Base-by-base conservation (phyloP, 1,140 invertebrate species). In the Brachionus koreanus region DNA sequence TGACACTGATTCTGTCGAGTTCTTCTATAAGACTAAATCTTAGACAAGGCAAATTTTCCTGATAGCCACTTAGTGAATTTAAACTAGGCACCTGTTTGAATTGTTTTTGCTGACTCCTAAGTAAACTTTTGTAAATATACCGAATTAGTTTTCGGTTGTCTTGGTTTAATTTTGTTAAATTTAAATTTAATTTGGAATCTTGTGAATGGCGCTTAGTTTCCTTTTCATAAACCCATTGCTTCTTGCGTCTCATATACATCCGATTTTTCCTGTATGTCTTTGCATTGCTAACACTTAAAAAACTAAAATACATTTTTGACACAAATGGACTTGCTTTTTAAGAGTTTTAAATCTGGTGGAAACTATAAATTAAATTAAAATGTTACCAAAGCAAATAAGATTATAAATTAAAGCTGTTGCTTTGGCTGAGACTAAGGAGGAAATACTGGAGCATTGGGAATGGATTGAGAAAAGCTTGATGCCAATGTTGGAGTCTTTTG, bases 381-480 rank as follows among this genome's bases (percentile, higher is more conserved):
- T 65, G 19, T 57, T 52, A 39, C 39, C 33, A 37, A 35, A 79
- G 23, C n/a, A 19, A 43, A 75, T 75, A n/a, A 57, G 19, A 69
- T 81, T 25, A 79, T 63, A 16, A 75, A 72, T 69, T 10, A 52
- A 86, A 96, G 94, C 93, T 86, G 91, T 96, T 43, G 88, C 89
- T 19, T 84, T 89, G 84, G 93, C 96, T 29, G 93, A 93, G 84
- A 94, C 93, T 5, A 91, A 92, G 84, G 90, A 92, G 85, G 96
- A 98, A 86, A 97, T 98, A 83, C 87, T 92, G 29, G 91, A 93
- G 87, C 93, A 98, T 87, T 98, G 96, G 96, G 91, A 94, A 87
- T 98, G 95, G 95, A 88, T 99, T 13, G 92, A 96, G 85, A 90
- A 91, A 37, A 94, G 98, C 91, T 89, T 98, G 10, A 92, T 93